Conservation (phyloP, 2,888 invertebrate genomes). For the Acronicta alni region DNA sequence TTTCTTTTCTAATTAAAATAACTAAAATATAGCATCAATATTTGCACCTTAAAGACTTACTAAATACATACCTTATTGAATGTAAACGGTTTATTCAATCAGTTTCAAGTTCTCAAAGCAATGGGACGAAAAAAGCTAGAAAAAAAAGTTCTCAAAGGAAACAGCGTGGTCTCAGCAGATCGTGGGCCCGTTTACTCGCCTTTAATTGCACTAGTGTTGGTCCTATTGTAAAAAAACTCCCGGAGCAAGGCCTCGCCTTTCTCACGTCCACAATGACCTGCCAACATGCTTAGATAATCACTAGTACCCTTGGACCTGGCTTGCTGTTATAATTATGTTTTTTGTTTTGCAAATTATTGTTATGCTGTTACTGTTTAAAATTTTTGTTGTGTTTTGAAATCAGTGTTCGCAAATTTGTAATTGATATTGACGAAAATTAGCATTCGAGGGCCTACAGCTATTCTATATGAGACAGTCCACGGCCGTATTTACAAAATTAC, state of each 20-base stretch:
- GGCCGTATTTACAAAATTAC: too few species aligned
- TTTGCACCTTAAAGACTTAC: too few species aligned
- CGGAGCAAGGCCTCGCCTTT: conserved; percentile 54
- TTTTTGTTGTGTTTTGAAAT: background rate
- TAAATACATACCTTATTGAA: too few species aligned
- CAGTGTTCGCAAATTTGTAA: background rate
- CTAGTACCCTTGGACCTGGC: conserved; percentile 41
- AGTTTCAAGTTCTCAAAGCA: conserved; percentile 11
- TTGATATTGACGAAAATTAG: too few species aligned
- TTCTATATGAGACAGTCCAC: too few species aligned
- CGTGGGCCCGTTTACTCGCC: conserved; percentile 4
- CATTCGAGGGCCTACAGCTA: too few species aligned
- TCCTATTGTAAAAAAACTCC: conserved; percentile 46
- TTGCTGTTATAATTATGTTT: conserved; percentile 30
- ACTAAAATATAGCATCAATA: too few species aligned
- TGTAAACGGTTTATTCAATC: conserved; percentile 4
- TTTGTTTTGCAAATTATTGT: conserved; percentile 28
- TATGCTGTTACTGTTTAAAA: conserved; percentile 5
- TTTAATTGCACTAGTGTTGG: conserved; percentile 36
- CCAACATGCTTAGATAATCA: conserved; percentile 47
- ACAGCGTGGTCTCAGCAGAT: conserved; percentile 7
- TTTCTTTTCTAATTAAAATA: too few species aligned
- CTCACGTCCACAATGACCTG: conserved; percentile 53
- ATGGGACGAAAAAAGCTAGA: too few species aligned
- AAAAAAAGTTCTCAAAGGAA: conserved; percentile 3